Conservation (phyloP, 2,888 invertebrate species). For the Cataglyphis altisquamis region DNA sequence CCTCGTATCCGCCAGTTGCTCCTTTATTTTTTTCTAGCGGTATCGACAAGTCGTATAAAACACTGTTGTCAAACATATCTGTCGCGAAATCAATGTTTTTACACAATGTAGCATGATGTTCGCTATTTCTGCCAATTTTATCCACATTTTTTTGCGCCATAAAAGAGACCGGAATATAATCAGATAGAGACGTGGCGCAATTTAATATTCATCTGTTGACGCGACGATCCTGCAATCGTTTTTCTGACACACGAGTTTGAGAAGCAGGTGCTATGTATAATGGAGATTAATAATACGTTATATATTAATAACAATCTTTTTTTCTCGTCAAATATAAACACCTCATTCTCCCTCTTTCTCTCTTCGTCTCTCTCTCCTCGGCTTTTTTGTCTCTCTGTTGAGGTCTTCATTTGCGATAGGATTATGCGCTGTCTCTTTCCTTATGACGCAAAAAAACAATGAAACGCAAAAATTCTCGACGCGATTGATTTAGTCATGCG, state of each 20-base stretch:
- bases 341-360: background rate
- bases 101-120: constrained; percentile 5
- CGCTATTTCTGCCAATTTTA: constrained; percentile 13
- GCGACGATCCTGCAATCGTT: background rate
- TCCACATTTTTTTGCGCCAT: constrained; percentile 1
- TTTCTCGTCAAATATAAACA: background rate
- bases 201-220: background rate
- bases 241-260: too few relatives aligned
- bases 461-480: constrained; percentile 78
- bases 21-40: constrained; percentile 54
- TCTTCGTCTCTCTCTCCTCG: background rate
- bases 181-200: constrained; percentile 6
- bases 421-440: constrained; percentile 53
- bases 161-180: constrained; percentile 9
- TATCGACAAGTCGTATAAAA: constrained; percentile 30
- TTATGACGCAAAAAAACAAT: constrained; percentile 65
- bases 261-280: background rate
- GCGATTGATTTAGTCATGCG: constrained; percentile 79
- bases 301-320: background rate
- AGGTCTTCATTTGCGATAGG: constrained; percentile 75
- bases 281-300: constrained; percentile 11
- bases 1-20: constrained; percentile 24
- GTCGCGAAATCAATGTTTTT: constrained; percentile 36
- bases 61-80: constrained; percentile 39
- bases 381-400: constrained; percentile 57